These are phyloP conservation scores for Origma solitaria DNA, from an alignment of 2,113 vertebrate species.

Conservation along the genomic window DNA sequence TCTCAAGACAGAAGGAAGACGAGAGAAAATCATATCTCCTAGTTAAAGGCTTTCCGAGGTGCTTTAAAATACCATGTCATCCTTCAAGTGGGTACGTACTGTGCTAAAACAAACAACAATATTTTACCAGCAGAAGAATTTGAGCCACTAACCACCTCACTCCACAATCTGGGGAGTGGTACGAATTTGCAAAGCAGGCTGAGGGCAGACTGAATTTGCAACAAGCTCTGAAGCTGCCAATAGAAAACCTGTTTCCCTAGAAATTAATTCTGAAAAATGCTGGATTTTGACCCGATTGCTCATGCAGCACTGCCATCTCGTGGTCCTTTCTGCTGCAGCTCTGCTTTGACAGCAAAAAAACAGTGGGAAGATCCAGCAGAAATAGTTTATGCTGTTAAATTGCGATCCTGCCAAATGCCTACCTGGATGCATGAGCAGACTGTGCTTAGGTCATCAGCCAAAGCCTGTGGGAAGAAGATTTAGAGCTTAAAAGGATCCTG, in stretches of 20 bases:
- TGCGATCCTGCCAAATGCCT: background rate
- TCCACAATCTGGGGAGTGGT: background rate
- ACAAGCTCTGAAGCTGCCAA: background rate
- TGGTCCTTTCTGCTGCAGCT: background rate
- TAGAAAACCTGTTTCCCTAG: background rate
- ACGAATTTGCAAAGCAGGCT: background rate
- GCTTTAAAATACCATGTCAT: background rate
- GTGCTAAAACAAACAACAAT: background rate
- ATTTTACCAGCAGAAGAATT: background rate
- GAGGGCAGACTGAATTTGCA: background rate
- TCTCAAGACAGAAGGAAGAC: background rate
- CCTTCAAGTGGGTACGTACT: background rate
- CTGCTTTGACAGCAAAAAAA: background rate
- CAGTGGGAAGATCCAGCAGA: background rate
- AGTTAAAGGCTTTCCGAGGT: background rate
- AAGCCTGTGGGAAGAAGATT: background rate
- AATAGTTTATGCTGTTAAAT: background rate
- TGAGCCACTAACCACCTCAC: background rate
- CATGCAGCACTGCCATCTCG: constrained; percentile 66
- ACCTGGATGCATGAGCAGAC: background rate
- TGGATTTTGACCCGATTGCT: background rate
- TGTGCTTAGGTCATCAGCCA: background rate
- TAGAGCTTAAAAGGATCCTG: background rate
- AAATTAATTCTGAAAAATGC: background rate
- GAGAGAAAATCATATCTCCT: background rate